Base-by-base conservation (phyloP, 2,797 vertebrate genomes). In the Cynodonichthys magdalenae region DNA sequence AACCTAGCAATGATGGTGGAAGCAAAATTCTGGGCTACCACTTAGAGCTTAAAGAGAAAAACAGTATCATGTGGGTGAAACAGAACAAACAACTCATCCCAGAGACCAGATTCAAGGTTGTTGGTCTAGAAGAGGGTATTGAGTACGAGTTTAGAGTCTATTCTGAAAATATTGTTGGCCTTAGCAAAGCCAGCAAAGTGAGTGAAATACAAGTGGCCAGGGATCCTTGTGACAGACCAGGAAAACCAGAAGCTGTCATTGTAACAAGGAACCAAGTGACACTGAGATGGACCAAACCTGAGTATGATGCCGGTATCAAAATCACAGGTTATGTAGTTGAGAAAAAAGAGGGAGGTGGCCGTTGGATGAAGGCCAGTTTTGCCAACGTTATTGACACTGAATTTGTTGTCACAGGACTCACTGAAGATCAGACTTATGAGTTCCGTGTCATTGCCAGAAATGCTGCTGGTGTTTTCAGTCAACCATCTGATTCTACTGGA, bases 291-390 rank as follows among this genome's bases (percentile, higher is more conserved):
- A 95, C 95, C 71, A 97, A 96, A 81, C 97, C 98, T 52, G 93
- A 93, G 58, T 97, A 95, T 69, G 96, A 99, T 79, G 96, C 93
- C 36, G 98, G 98, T 76, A 98, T 96, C 82, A 97, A 96, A 83
- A 95, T 99, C 80, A 99, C 95, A 51, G 97, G 98, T 45, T 99
- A 99, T 59, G 76, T 97, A 57, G 95, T 99, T 87, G 98, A 99
- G 89, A 99, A 97, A 90, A 98, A 96, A 70, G 93, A 99, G 74
- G 84, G 94, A 63, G 86, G 91, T 44, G 96, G 97, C 11, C 96
- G 97, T n/a, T 99, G 98, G 98, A 99, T 99, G 98, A 99, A 99
- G 84, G 96, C 97, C 75, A 99, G 96, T 85, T 99, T 99, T 69
- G 83, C 97, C 50, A 99, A 98, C 74, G 74, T 99, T 29, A 94